Conservation (phyloP, 2,113 vertebrate genomes). For the Hiodon alosoides region DNA sequence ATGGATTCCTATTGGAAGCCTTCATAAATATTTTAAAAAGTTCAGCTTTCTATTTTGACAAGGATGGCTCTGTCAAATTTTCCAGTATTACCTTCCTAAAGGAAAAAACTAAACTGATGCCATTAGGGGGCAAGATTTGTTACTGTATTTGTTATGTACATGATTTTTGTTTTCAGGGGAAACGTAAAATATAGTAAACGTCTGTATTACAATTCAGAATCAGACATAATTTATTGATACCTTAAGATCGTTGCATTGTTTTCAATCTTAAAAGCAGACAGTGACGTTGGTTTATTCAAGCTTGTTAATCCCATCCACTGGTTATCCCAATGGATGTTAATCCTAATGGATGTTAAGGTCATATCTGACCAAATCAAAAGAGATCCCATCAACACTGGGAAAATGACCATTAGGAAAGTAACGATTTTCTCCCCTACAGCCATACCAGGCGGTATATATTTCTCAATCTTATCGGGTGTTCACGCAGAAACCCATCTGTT, state of each 20-base stretch:
- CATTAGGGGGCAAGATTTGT: not conserved
- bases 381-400: not conserved
- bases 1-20: constrained; percentile 33
- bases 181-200: no score
- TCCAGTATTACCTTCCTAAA: not conserved
- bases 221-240: not conserved
- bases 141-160: no score
- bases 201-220: no score
- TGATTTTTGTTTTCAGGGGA: no score
- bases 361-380: not conserved
- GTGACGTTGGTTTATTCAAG: not conserved
- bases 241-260: not conserved
- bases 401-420: not conserved
- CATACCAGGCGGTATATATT: no score
- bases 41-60: constrained; percentile 22
- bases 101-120: not conserved
- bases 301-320: not conserved
- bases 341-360: not conserved
- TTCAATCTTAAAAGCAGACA: not conserved
- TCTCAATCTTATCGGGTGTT: no score
- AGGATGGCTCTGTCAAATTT: not conserved
- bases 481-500: no score
- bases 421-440: no score
- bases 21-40: constrained; percentile 41
- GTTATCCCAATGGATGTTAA: not conserved